Conservation (phyloP, 2,113 vertebrate species). For the Equus przewalskii region DNA sequence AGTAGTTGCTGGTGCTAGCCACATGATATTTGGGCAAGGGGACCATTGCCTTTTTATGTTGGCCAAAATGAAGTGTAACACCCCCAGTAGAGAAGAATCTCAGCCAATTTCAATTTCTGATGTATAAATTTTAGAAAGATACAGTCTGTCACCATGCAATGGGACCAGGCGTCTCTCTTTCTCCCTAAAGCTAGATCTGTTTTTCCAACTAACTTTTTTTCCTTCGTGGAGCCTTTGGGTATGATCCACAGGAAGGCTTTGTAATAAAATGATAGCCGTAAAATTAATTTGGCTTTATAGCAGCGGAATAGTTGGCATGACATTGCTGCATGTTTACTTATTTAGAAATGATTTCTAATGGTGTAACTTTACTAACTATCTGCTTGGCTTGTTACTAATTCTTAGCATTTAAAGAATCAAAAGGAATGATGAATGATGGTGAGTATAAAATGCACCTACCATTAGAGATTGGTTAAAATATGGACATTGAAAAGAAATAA, state of each 20-base stretch:
- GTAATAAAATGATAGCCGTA: neutral
- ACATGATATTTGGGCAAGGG: neutral
- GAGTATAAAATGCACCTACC: constrained; percentile 80
- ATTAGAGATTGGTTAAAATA: constrained; percentile 45
- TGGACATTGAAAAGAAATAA: constrained; percentile 35
- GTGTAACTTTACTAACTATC: constrained; percentile 77
- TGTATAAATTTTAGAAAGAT: constrained; percentile 59
- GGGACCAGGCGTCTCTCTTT: constrained; percentile 10
- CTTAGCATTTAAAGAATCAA: constrained; percentile 90
- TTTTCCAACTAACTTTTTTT: neutral
- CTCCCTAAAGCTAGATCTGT: neutral
- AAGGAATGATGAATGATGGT: constrained; percentile 92
- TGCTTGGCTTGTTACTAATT: constrained; percentile 87
- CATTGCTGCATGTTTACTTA: constrained; percentile 62
- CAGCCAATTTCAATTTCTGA: constrained; percentile 3
- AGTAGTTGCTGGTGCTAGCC: neutral
- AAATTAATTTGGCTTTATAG: neutral
- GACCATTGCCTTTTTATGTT: neutral
- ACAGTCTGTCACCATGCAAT: fast-evolving
- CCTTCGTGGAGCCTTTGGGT: neutral
- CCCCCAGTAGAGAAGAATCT: neutral
- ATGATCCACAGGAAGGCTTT: neutral
- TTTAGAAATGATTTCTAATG: constrained; percentile 75
- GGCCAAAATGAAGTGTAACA: neutral
- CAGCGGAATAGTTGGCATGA: constrained; percentile 72